phyloP scores from a whole-genome alignment of 2,797 vertebrate species.

The Rhabdomys pumilio region DNA sequence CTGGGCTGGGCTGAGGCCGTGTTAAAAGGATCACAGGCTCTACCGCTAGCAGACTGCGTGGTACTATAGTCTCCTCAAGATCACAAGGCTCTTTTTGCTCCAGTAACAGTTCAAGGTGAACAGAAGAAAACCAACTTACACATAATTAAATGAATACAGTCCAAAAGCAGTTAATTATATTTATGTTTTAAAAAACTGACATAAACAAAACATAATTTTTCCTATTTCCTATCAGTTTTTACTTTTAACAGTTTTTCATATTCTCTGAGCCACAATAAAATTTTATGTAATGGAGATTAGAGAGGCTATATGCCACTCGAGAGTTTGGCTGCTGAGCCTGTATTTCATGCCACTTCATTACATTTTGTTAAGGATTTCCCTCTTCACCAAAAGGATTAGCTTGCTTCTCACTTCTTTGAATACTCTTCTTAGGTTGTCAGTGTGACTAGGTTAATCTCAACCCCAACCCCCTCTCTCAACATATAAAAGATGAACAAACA shows the following conservation, averaged over 20 bases:
- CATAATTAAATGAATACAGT: conserved; percentile 70
- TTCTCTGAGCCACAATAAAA: conserved; percentile 79
- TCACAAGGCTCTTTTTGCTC: conserved; percentile 47
- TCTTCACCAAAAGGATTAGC: conserved; percentile 78
- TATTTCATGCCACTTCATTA: conserved; percentile 77
- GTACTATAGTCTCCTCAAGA: neutral
- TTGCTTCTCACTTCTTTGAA: conserved; percentile 81
- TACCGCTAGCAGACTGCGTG: neutral
- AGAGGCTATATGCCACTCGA: conserved; percentile 61
- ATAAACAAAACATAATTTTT: conserved; percentile 70
- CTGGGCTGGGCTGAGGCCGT: neutral
- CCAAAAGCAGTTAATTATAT: conserved; percentile 72
- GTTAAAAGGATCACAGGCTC: conserved; percentile 55
- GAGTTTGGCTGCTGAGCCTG: conserved; percentile 70
- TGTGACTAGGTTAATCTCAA: conserved; percentile 79
- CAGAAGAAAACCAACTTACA: conserved; percentile 63
- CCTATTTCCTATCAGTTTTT: conserved; percentile 61
- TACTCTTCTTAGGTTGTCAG: conserved; percentile 75
- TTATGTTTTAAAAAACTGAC: conserved; percentile 68
- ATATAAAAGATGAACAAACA: conserved; percentile 83
- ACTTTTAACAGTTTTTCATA: conserved; percentile 80
- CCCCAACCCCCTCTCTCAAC: conserved; percentile 56
- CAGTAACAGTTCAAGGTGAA: conserved; percentile 24
- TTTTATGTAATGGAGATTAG: conserved; percentile 81
- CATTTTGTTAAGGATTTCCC: conserved; percentile 81